These are phyloP conservation scores for Thomomys bottae DNA, from an alignment of 2,113 vertebrate genomes.

Conservation along the genomic window DNA sequence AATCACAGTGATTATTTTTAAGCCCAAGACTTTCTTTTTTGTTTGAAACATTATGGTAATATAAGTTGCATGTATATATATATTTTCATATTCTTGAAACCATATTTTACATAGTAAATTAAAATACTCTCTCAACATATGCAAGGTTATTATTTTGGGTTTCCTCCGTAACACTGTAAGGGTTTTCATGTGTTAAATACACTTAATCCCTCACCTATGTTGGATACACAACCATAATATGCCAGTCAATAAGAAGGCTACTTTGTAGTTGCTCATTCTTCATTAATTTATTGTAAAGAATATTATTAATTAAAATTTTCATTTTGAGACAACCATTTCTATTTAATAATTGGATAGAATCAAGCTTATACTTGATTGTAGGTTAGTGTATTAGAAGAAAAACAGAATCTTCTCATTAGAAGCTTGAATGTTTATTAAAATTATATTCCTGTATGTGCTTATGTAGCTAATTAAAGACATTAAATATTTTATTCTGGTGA, in stretches of 20 bases:
- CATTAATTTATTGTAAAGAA: neutral
- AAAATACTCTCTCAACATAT: neutral
- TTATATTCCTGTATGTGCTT: neutral
- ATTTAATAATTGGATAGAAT: neutral
- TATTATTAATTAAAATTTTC: neutral
- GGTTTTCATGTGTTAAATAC: neutral
- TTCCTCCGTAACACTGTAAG: neutral
- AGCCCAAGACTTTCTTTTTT: neutral
- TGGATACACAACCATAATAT: neutral
- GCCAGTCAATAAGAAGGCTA: neutral
- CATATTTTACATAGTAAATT: neutral
- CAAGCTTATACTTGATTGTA: too few species aligned
- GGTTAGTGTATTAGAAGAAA: slow-evolving; percentile 6
- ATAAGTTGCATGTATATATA: neutral
- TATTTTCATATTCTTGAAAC: neutral
- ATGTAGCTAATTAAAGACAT: neutral
- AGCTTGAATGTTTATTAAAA: neutral
- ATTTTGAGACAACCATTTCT: neutral
- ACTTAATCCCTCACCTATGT: neutral
- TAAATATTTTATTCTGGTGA: neutral
- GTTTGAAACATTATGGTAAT: neutral
- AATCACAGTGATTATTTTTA: neutral
- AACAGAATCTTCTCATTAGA: slow-evolving; percentile 2
- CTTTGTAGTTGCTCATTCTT: neutral
- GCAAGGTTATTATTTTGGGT: neutral